Percentiles rank a stretch among this genome's conserved stretches.
Evolutionary conservation across 2,113 vertebrate species (phyloP).

Genomic region (Isurus oxyrinchus): DNA sequence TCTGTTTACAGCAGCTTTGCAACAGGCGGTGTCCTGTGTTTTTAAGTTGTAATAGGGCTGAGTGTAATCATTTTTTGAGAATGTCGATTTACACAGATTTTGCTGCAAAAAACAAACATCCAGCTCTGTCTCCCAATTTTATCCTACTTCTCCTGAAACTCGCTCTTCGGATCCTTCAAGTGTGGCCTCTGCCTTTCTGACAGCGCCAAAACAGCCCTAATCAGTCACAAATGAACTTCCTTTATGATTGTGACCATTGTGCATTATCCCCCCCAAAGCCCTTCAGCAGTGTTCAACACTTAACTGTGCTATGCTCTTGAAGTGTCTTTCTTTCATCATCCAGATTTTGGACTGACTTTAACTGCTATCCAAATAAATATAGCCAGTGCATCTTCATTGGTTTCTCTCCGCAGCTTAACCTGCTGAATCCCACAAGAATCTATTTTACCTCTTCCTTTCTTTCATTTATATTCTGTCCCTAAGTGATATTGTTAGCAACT

Average conservation of each 20-base stretch:
- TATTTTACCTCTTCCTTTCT: not conserved
- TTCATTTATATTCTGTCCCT: not conserved
- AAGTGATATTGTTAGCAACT: not conserved
- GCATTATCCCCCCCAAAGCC: not conserved
- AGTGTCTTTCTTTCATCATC: not conserved
- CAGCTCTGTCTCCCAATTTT: not conserved
- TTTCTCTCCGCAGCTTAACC: not conserved
- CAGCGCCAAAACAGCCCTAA: not conserved
- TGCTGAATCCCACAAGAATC: not conserved
- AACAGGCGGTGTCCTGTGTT: not conserved
- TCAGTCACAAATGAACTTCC: not conserved
- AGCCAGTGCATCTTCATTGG: not conserved
- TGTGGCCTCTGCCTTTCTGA: not conserved
- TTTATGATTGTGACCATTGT: not conserved
- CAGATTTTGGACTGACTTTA: not conserved
- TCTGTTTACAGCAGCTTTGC: not conserved
- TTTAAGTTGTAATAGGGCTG: not conserved
- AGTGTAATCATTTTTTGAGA: not conserved
- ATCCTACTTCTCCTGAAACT: not conserved
- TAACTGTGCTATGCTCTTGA: not conserved
- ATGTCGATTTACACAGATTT: not conserved
- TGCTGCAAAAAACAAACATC: not conserved
- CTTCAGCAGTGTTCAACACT: not conserved
- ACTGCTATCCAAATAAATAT: not conserved
- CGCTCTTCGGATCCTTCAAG: not conserved